Conservation (phyloP, 2,113 vertebrate genomes). For the Gallinago jamesoni region DNA sequence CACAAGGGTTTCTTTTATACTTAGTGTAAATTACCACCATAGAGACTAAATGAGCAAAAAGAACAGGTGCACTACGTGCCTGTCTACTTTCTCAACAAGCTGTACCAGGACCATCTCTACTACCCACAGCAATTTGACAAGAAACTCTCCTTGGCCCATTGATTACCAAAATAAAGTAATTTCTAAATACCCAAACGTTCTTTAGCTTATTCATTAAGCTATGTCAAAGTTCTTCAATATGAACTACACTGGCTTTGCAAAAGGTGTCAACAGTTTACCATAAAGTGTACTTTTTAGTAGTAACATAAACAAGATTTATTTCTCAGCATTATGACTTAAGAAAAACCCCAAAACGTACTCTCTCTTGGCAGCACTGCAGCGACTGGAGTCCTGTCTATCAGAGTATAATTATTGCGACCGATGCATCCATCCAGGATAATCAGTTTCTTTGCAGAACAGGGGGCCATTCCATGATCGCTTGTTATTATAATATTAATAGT, state of each 20-base stretch:
- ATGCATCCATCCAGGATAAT: conserved; percentile 86
- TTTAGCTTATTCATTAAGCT: not conserved
- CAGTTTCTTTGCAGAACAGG: conserved; percentile 84
- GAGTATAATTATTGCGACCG: conserved; percentile 71
- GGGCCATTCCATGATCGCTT: conserved; percentile 96
- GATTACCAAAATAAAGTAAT: not conserved
- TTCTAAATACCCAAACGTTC: not conserved
- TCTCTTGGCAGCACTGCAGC: conserved; percentile 83
- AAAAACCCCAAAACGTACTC: conserved; percentile 71
- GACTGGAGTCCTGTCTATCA: conserved; percentile 84
- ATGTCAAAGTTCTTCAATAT: not conserved
- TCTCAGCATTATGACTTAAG: not conserved
- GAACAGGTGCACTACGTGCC: not conserved
- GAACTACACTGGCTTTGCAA: not conserved
- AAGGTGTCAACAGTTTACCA: not conserved
- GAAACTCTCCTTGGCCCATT: not conserved
- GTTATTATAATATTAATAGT: conserved; percentile 88
- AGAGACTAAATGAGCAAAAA: not conserved
- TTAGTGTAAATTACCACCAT: not conserved
- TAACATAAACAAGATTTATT: not conserved
- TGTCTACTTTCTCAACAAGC: not conserved
- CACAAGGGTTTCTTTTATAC: not conserved
- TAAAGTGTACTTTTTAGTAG: not conserved
- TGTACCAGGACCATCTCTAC: not conserved
- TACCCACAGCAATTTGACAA: not conserved